Conservation (phyloP, 2,797 vertebrate species). For the Loriculus beryllinus region DNA sequence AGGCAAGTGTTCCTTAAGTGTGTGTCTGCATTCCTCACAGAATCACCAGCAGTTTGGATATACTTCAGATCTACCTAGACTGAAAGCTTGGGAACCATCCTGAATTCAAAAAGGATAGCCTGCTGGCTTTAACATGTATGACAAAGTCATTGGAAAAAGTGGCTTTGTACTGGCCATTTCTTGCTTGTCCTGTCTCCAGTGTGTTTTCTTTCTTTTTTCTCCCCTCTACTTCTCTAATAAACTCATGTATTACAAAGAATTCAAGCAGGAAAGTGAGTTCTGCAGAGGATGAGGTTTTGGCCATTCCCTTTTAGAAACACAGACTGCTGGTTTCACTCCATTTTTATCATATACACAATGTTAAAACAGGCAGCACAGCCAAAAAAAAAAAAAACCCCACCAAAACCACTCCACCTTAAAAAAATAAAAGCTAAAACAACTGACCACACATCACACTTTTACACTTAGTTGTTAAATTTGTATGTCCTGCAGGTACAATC, state of each 20-base stretch:
- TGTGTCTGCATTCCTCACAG: not conserved
- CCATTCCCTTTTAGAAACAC: not conserved
- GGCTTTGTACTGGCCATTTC: not conserved
- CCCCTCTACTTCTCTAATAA: not conserved
- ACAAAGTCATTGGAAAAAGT: not conserved
- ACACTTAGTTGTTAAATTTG: not conserved
- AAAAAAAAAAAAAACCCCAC: not conserved
- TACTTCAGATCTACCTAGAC: not conserved
- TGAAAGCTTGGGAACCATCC: not conserved
- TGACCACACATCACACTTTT: not conserved
- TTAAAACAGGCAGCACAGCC: not conserved
- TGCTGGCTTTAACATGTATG: rapidly evolving
- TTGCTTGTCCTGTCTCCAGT: not conserved
- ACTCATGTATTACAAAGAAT: not conserved
- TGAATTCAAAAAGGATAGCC: not conserved
- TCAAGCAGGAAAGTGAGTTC: not conserved
- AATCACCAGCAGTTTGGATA: too few species aligned
- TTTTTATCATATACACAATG: not conserved
- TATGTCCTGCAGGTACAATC: not conserved
- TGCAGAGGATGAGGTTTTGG: not conserved
- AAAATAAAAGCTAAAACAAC: not conserved
- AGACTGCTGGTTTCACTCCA: not conserved
- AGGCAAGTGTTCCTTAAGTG: not conserved
- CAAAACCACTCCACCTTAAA: not conserved
- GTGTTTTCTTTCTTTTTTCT: not conserved